phyloP scores from a whole-genome alignment of 2,113 vertebrate genomes.

The Herpailurus yagouaroundi region DNA sequence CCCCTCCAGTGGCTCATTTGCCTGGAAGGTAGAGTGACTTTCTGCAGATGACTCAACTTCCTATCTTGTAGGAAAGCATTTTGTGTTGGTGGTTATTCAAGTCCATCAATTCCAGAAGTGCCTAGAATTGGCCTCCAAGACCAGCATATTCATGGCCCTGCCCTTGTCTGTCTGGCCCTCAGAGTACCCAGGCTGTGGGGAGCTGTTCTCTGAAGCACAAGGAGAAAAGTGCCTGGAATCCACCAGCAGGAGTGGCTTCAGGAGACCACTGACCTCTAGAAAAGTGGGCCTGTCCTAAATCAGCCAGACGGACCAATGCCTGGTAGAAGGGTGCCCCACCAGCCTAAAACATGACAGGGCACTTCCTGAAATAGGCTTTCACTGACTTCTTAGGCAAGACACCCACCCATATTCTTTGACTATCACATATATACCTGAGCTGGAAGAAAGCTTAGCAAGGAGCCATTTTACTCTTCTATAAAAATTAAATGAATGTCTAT shows the following conservation, averaged over 20 bases:
- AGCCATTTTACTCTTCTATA: neutral
- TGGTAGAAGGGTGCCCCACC: neutral
- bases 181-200: too few relatives aligned
- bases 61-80: neutral
- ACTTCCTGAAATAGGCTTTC: neutral
- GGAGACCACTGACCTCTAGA: neutral
- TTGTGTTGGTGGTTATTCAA: neutral
- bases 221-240: neutral
- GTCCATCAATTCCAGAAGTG: neutral
- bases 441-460: neutral
- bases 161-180: neutral
- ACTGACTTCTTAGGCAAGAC: neutral
- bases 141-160: neutral
- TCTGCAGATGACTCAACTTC: neutral
- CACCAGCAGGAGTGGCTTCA: too few relatives aligned
- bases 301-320: neutral
- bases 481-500: neutral
- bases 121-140: neutral
- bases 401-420: neutral
- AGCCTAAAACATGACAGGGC: neutral
- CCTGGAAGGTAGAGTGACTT: neutral
- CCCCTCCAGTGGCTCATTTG: neutral
- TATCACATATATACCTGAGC: neutral
- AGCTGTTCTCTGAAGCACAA: neutral
- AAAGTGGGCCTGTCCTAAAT: neutral